Evolutionary conservation across 2,113 vertebrate species (phyloP).

Genomic region (Pomatostomus ruficeps): DNA sequence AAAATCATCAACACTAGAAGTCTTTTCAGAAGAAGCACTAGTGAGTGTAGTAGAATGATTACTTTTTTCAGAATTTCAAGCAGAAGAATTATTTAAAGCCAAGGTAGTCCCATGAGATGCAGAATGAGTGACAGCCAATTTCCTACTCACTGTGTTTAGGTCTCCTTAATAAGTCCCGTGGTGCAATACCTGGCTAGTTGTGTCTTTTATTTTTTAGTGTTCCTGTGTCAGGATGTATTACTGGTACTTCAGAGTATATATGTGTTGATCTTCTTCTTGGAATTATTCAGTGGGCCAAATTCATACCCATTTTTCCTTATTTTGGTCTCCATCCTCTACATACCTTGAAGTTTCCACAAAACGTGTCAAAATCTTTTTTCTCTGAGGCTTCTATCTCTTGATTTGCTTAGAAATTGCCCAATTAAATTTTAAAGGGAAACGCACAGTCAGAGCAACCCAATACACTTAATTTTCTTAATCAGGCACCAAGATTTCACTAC

Average conservation of each 20-base stretch:
- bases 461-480: not conserved
- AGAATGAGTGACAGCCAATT: not conserved
- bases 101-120: not conserved
- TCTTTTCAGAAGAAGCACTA: not conserved
- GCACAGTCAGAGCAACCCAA: not conserved
- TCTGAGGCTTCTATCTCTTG: not conserved
- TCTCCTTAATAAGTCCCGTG: not conserved
- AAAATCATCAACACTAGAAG: not conserved
- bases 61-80: not conserved
- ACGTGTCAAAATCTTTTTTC: not conserved
- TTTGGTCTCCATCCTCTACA: not conserved
- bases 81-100: not conserved
- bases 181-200: not conserved
- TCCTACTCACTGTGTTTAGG: not conserved
- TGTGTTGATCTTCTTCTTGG: not conserved
- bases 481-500: not conserved
- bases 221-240: not conserved
- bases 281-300: not conserved
- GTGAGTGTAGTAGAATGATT: not conserved
- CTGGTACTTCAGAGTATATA: not conserved
- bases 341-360: not conserved
- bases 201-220: not conserved
- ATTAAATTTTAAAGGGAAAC: not conserved
- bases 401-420: not conserved
- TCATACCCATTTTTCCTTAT: not conserved